phyloP scores from a whole-genome alignment of 2,113 vertebrate genomes.

The Columba janthina region DNA sequence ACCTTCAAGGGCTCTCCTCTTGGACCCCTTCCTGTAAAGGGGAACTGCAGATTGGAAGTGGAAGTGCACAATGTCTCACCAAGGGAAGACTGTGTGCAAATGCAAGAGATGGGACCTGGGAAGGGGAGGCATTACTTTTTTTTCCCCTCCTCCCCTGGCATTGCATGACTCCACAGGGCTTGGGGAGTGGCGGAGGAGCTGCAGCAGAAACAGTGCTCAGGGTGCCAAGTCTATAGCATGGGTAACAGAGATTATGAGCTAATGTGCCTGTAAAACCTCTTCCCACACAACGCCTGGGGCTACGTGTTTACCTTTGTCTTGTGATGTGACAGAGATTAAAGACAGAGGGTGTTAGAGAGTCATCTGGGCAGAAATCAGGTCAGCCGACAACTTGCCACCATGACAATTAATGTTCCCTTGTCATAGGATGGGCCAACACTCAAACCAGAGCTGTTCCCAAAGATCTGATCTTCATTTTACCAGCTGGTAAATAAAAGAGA shows the following conservation, averaged over 20 bases:
- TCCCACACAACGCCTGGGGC: not conserved
- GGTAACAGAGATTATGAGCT: not conserved
- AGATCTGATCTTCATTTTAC: not conserved
- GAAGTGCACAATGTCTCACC: not conserved
- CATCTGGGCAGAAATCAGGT: not conserved
- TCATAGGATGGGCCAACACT: not conserved
- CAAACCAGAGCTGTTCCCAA: not conserved
- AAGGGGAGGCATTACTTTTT: not conserved
- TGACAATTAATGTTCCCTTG: not conserved
- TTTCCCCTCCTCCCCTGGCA: not conserved
- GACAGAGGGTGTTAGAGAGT: not conserved
- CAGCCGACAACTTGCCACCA: not conserved
- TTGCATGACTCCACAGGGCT: not conserved
- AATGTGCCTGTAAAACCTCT: not conserved
- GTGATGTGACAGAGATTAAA: not conserved
- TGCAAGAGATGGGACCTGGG: rapidly evolving
- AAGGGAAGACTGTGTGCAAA: not conserved
- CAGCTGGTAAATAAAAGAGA: not conserved
- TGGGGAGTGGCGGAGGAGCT: rapidly evolving
- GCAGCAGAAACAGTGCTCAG: not conserved
- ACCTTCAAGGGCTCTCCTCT: not conserved
- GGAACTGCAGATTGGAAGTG: not conserved
- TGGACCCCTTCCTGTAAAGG: not conserved
- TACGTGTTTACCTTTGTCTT: not conserved
- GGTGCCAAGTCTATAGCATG: not conserved